Evolutionary conservation across 2,113 vertebrate species (phyloP), one percentile per base, ranked within the genome.

Genomic region (Cyanocitta stelleri): DNA sequence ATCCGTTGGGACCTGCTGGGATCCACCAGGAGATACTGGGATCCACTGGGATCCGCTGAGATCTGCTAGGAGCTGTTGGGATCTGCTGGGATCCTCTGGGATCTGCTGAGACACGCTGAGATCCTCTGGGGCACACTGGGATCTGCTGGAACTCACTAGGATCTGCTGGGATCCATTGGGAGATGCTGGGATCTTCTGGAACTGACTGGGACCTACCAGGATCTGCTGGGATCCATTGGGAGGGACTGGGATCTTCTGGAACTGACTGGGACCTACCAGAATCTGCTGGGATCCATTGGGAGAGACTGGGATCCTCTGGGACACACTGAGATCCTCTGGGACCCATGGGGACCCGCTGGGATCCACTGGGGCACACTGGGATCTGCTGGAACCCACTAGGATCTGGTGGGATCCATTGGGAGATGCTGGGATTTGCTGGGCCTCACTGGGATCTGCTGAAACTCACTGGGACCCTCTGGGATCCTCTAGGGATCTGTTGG

Each of bases 181-280:
- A 63, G 17, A 10, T 21, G 6, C 24, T 11, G 23, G 30, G 37
- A 62, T 30, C 27, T 5, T 4, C 30, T 35, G 10, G 37, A 12
- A 18, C 3, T 8, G 11, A 0, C 13, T 26, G 22, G 33, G 33
- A 32, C 9, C 6, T 1, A 0, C 56, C 23, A 24, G 55, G 32
- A 14, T 13, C 55, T 56, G 19, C 21, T 20, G 16, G 10, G 35
- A 49, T 6, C n/a, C 9, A 1, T 1, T 30, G 11, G 43, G 72
- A 16, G 1, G 1, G 8, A 3, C 16, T 33, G 30, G 5, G 10
- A 12, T 22, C 59, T 5, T 29, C 33, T 61, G 58, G 58, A 39
- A 26, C 16, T 6, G 9, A 24, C 35, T 29, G 59, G 16, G 26
- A 41, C 37, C 17, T 12, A 12, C 23, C 24, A 21, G 56, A 21